These are phyloP conservation scores for Drosophila nigritarsus DNA, from an alignment of 2,888 invertebrate species.

Conservation along the genomic window DNA sequence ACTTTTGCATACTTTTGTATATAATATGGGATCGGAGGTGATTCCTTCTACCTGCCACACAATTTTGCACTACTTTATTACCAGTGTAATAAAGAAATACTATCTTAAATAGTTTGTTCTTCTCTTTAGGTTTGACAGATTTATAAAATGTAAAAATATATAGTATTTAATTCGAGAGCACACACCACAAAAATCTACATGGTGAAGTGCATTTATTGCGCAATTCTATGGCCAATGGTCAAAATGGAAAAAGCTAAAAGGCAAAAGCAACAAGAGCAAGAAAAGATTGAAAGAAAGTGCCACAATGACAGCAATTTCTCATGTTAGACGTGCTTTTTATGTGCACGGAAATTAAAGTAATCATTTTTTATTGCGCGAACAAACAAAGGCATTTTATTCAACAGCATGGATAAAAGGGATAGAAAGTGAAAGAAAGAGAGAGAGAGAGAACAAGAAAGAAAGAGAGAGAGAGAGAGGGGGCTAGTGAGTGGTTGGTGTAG, in stretches of 20 bases:
- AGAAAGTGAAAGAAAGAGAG: neutral
- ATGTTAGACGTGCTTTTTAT: slow-evolving; percentile 76
- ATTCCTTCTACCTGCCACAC: neutral
- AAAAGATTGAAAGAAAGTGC: slow-evolving; percentile 42
- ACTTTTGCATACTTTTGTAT: neutral
- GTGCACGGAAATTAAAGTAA: slow-evolving; percentile 79
- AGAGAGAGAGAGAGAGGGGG: neutral
- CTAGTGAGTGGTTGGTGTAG: slow-evolving; percentile 8
- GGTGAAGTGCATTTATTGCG: neutral
- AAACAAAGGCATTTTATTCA: slow-evolving; percentile 80
- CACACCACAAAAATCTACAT: neutral
- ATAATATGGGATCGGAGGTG: neutral
- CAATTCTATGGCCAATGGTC: slow-evolving; percentile 16
- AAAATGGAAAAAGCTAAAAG: slow-evolving; percentile 2
- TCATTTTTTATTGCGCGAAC: slow-evolving; percentile 79
- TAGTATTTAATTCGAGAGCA: neutral
- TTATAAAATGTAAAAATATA: neutral
- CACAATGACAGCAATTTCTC: slow-evolving; percentile 74
- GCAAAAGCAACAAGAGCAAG: neutral
- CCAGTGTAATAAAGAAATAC: neutral
- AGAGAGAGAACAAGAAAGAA: neutral
- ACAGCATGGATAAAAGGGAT: slow-evolving; percentile 42
- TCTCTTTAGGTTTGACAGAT: neutral
- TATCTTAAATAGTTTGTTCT: neutral
- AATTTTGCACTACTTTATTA: too few relatives aligned